Conservation (phyloP, 2,888 invertebrate genomes). For the Chrysolina oricalcia region DNA sequence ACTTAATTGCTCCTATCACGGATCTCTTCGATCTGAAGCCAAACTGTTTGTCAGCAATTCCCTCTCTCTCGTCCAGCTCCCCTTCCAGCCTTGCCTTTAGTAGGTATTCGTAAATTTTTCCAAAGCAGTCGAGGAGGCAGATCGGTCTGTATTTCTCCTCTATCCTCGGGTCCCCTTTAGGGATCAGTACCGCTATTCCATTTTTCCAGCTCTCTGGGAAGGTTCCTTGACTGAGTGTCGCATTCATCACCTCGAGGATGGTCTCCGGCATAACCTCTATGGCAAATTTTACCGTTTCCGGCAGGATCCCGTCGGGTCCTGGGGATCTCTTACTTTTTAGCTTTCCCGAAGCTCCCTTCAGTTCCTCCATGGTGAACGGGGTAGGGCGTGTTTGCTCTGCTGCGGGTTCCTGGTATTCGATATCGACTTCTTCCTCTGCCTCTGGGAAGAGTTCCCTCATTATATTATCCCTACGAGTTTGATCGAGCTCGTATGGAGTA, state of each 20-base stretch:
- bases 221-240: no score
- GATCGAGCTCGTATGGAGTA: background rate
- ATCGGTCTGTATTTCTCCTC: background rate
- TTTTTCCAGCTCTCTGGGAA: no score
- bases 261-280: background rate
- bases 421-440: background rate
- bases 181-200: background rate
- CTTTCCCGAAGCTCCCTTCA: background rate
- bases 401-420: background rate
- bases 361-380: constrained; percentile 3
- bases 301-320: constrained; percentile 2
- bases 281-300: background rate
- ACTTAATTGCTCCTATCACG: background rate
- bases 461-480: no score
- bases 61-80: background rate
- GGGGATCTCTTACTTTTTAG: constrained; percentile 1
- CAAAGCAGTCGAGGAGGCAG: constrained; percentile 13
- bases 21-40: background rate
- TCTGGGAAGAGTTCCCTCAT: constrained; percentile 32
- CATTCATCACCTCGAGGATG: background rate
- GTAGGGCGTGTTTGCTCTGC: background rate
- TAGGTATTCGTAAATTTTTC: constrained; percentile 12
- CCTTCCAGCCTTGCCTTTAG: background rate
- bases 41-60: background rate
- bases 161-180: background rate